These are phyloP conservation scores for Caenorhabditis drosophilae DNA, from an alignment of 2,888 invertebrate genomes.

Conservation along the genomic window DNA sequence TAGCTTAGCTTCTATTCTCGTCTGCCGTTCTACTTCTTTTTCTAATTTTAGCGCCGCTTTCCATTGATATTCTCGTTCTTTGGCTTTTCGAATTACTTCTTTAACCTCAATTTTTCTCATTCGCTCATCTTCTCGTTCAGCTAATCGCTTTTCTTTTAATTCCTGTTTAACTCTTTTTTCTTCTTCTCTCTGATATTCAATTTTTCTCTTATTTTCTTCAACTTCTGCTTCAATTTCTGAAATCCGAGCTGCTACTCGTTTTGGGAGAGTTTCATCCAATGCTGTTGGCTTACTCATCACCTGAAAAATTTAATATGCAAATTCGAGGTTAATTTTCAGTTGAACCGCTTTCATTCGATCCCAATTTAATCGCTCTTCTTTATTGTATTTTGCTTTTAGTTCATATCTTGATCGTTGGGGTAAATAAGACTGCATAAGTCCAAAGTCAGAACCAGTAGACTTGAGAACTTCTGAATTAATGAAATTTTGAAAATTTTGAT, in stretches of 20 bases:
- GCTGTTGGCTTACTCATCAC: constrained; percentile 15
- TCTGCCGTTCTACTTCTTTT: constrained; percentile 6
- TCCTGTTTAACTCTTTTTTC: constrained; percentile 11
- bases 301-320: neutral
- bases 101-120: neutral
- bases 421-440: constrained; percentile 65
- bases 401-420: constrained; percentile 59
- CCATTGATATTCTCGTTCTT: neutral
- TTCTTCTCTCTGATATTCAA: constrained; percentile 17
- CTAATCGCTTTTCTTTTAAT: neutral
- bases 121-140: neutral
- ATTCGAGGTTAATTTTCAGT: neutral
- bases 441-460: constrained; percentile 64
- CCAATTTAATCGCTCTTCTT: constrained; percentile 59
- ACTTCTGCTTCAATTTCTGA: constrained; percentile 21
- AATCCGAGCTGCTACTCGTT: constrained; percentile 4
- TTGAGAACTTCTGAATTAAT: constrained; percentile 53
- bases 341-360: constrained; percentile 15
- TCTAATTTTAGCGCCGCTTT: neutral
- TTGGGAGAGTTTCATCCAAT: constrained; percentile 11
- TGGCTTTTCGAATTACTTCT: neutral
- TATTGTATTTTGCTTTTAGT: constrained; percentile 64
- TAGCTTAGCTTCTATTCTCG: constrained; percentile 10
- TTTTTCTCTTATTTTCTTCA: constrained; percentile 10
- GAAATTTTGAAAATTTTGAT: neutral